These are phyloP conservation scores for Nasalis larvatus DNA, from an alignment of 2,113 vertebrate species.

Conservation along the genomic window DNA sequence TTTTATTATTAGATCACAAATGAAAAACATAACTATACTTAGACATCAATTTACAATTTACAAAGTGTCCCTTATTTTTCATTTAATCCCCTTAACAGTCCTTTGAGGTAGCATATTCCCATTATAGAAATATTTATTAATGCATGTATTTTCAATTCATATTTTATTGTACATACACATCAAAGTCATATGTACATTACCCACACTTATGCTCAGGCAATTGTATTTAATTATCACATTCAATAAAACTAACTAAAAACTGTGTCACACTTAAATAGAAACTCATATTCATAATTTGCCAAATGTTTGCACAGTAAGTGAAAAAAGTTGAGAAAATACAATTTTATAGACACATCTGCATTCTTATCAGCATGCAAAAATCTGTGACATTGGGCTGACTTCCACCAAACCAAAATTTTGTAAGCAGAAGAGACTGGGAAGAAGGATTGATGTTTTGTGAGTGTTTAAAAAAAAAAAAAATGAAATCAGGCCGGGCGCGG, in stretches of 20 bases:
- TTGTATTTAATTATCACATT: slow-evolving; percentile 20
- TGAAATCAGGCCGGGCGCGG: neutral
- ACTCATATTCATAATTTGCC: slow-evolving; percentile 39
- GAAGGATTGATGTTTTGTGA: neutral
- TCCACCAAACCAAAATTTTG: neutral
- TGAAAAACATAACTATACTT: neutral
- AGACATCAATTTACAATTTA: neutral
- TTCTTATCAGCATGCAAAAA: slow-evolving; percentile 33
- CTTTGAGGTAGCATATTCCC: neutral
- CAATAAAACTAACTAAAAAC: neutral
- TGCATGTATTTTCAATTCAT: neutral
- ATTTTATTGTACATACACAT: neutral
- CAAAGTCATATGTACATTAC: neutral
- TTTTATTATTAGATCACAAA: neutral
- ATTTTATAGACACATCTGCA: neutral
- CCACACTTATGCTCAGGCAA: neutral
- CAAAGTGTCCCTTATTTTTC: neutral
- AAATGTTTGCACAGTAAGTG: neutral
- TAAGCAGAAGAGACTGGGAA: neutral
- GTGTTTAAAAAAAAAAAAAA: neutral
- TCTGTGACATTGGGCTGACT: slow-evolving; percentile 22
- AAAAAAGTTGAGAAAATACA: slow-evolving; percentile 6
- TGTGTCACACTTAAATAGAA: slow-evolving; percentile 9
- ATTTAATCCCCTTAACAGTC: neutral
- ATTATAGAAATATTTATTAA: neutral